These are phyloP conservation scores for Vannuccia rotundouncinata DNA, from an alignment of 2,888 invertebrate genomes.

Conservation along the genomic window DNA sequence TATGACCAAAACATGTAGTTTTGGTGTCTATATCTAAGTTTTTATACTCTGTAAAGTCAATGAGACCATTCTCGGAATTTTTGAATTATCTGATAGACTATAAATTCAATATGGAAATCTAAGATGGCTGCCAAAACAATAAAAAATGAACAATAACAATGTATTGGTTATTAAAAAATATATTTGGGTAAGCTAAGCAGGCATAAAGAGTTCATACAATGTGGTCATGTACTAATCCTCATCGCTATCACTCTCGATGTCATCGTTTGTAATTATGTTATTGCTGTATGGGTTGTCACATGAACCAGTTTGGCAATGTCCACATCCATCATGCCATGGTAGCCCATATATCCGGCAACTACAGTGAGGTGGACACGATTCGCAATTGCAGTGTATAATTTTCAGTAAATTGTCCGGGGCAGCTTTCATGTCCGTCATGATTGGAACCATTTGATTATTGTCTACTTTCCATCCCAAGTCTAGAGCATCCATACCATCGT, in stretches of 20 bases:
- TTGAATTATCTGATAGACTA: conserved; percentile 19
- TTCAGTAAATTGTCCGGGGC: too few species aligned
- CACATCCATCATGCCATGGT: neutral
- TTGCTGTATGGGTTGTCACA: neutral
- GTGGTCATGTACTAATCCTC: conserved; percentile 6
- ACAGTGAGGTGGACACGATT: neutral
- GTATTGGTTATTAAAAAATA: conserved; percentile 20
- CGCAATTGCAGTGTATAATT: too few species aligned
- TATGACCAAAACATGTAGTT: conserved; percentile 16
- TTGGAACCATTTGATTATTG: too few species aligned
- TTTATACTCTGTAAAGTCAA: conserved; percentile 17
- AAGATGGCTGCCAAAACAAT: conserved; percentile 9
- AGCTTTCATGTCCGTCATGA: too few species aligned
- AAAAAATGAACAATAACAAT: conserved; percentile 19
- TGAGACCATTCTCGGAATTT: conserved; percentile 19
- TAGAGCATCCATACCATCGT: too few species aligned
- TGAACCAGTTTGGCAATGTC: neutral
- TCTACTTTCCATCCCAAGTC: too few species aligned
- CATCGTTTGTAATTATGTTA: neutral
- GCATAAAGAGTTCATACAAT: conserved; percentile 4
- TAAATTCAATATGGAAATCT: conserved; percentile 5
- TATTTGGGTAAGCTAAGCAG: neutral
- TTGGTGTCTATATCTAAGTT: conserved; percentile 24
- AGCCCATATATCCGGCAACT: neutral
- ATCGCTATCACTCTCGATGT: neutral